Conservation (phyloP, 2,797 vertebrate species). For the Cuniculus paca region DNA sequence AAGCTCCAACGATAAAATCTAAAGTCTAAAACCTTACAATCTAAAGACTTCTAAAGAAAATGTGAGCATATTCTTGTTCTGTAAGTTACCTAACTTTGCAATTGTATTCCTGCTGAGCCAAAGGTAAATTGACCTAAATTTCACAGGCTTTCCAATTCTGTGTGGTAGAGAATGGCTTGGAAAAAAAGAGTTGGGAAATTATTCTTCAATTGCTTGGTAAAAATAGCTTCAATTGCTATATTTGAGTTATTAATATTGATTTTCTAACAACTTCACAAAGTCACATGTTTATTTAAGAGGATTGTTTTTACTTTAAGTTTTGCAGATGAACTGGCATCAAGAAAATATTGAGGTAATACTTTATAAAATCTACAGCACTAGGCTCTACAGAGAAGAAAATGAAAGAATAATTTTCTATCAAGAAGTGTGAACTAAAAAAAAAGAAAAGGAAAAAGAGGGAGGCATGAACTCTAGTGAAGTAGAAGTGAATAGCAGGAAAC, state of each 20-base stretch:
- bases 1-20: neutral
- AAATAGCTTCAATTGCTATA: conserved; percentile 13
- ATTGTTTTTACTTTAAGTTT: conserved; percentile 53
- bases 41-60: conserved; percentile 35
- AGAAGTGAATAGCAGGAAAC: neutral
- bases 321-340: neutral
- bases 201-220: conserved; percentile 41
- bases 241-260: conserved; percentile 72
- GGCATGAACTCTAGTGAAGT: neutral
- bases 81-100: conserved; percentile 55
- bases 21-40: conserved; percentile 34
- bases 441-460: neutral
- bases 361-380: conserved; percentile 45
- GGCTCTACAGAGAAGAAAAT: neutral
- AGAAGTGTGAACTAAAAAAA: neutral
- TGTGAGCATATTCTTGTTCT: neutral
- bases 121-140: conserved; percentile 69
- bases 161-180: conserved; percentile 27
- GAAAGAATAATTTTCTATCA: conserved; percentile 26
- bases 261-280: conserved; percentile 61
- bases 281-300: neutral
- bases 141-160: conserved; percentile 37
- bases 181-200: conserved; percentile 67
- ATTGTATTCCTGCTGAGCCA: conserved; percentile 47
- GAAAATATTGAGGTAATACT: conserved; percentile 12